Percentiles rank a stretch among this genome's conserved stretches.
phyloP scores from a whole-genome alignment of 2,113 vertebrate genomes.

The Hirundichthys speculiger region DNA sequence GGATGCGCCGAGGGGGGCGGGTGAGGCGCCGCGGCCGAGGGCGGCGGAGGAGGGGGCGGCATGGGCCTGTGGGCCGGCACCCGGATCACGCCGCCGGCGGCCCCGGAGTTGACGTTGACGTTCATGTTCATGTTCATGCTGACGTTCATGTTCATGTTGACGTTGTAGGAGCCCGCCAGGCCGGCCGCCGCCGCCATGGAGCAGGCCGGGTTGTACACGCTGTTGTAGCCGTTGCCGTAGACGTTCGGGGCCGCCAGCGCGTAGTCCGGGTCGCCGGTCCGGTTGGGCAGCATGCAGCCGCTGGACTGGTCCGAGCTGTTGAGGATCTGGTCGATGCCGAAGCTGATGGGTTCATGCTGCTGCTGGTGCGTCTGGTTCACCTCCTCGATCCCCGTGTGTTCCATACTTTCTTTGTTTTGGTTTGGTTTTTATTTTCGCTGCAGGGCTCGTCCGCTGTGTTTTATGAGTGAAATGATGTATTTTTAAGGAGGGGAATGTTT shows the following conservation, averaged over 20 bases:
- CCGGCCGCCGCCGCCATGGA: slow-evolving; percentile 82
- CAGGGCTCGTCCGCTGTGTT: slow-evolving; percentile 20
- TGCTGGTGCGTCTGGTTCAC: slow-evolving; percentile 85
- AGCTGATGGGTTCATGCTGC: slow-evolving; percentile 91
- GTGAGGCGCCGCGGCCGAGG: slow-evolving; percentile 82
- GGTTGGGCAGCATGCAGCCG: slow-evolving; percentile 82
- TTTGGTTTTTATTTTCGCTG: not conserved
- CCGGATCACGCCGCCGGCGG: slow-evolving; percentile 84
- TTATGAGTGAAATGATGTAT: slow-evolving; percentile 10
- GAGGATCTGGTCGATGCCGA: slow-evolving; percentile 93
- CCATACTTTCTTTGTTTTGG: slow-evolving; percentile 73
- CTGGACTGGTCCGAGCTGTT: slow-evolving; percentile 86
- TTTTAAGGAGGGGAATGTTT: slow-evolving; percentile 14
- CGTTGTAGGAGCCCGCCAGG: slow-evolving; percentile 83
- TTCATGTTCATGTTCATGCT: slow-evolving; percentile 89
- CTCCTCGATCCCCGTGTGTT: slow-evolving; percentile 86
- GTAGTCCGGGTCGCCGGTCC: slow-evolving; percentile 82
- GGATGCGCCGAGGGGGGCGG: slow-evolving; percentile 79
- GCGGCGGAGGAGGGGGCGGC: slow-evolving; percentile 85
- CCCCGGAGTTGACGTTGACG: slow-evolving; percentile 82
- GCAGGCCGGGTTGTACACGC: slow-evolving; percentile 85
- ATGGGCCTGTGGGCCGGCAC: slow-evolving; percentile 92
- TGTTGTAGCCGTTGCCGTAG: slow-evolving; percentile 84
- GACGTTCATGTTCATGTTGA: slow-evolving; percentile 90
- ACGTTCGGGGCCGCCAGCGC: slow-evolving; percentile 80